Evolutionary conservation across 1,140 invertebrate species (phyloP).

Genomic region (Monochamus saltuarius): DNA sequence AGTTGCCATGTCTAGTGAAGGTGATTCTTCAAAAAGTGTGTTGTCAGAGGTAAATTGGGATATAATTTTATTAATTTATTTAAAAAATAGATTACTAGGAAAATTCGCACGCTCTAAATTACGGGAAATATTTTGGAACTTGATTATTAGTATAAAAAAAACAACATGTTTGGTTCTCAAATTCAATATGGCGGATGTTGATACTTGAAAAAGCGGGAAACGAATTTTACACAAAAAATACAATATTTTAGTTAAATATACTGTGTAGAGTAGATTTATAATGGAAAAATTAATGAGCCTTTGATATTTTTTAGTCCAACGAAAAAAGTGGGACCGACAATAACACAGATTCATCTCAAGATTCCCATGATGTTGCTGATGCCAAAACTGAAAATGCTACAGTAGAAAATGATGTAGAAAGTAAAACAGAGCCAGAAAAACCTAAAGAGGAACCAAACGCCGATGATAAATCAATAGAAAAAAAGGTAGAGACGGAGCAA

Average conservation of each 20-base stretch:
- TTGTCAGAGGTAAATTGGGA: conserved; percentile 42
- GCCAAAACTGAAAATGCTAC: conserved; percentile 28
- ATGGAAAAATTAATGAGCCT: not conserved
- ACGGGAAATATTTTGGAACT: not conserved
- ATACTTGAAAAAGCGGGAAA: conserved; percentile 53
- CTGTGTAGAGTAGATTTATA: conserved; percentile 6
- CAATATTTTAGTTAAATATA: conserved; percentile 18
- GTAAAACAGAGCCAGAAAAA: conserved; percentile 30
- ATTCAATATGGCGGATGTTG: conserved; percentile 51
- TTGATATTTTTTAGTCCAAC: conserved; percentile 31
- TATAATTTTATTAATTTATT: conserved; percentile 14
- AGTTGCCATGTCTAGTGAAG: conserved; percentile 49
- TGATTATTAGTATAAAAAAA: conserved; percentile 18
- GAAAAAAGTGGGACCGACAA: conserved; percentile 40
- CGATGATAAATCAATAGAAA: conserved; percentile 48
- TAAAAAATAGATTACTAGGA: conserved; percentile 14
- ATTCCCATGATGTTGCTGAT: conserved; percentile 34
- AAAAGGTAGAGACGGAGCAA: conserved; percentile 51
- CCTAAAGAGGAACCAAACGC: conserved; percentile 35
- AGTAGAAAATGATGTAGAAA: conserved; percentile 35
- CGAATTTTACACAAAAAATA: conserved; percentile 26
- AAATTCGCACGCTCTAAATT: not conserved
- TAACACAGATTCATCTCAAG: conserved; percentile 43
- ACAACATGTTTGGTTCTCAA: conserved; percentile 43
- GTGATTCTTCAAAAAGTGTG: conserved; percentile 48